Evolutionary conservation across 2,113 vertebrate genomes (phyloP).

Genomic region (Pao palembangensis): DNA sequence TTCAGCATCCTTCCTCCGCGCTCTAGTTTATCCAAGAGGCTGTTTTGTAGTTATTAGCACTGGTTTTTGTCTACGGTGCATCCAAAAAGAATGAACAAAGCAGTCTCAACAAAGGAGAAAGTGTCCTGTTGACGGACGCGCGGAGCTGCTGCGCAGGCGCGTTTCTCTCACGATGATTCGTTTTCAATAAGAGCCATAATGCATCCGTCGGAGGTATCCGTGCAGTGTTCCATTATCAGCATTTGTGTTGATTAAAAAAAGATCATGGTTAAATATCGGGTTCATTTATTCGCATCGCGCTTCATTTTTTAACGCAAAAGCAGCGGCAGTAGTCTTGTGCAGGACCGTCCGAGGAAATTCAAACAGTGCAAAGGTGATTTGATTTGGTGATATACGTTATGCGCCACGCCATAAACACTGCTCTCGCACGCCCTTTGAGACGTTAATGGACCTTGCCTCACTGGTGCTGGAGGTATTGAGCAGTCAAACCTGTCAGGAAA

Average conservation of each 20-base stretch:
- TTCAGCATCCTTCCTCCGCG: constrained; percentile 45
- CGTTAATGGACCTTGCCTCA: too few relatives aligned
- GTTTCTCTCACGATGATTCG: not conserved
- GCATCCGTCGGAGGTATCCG: constrained; percentile 18
- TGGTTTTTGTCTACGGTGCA: not conserved
- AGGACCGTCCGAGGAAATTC: constrained; percentile 42
- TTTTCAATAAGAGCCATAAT: constrained; percentile 11
- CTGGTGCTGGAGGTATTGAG: not conserved
- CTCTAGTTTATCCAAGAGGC: constrained; percentile 12
- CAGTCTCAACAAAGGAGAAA: constrained; percentile 5
- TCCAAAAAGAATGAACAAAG: not conserved
- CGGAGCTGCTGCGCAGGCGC: constrained; percentile 21
- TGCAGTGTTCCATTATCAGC: not conserved
- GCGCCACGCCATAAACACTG: not conserved
- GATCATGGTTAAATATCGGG: too few relatives aligned
- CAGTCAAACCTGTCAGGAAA: not conserved
- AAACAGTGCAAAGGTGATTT: constrained; percentile 18
- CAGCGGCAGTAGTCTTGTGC: not conserved
- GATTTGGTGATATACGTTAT: constrained; percentile 29
- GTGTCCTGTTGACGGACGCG: constrained; percentile 10
- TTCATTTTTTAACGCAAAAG: constrained; percentile 4
- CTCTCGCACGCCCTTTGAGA: too few relatives aligned
- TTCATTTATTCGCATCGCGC: not conserved
- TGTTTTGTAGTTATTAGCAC: not conserved
- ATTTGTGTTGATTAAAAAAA: not conserved